These are phyloP conservation scores for Hormaphis cornu DNA, from an alignment of 1,140 invertebrate species.

Conservation along the genomic window DNA sequence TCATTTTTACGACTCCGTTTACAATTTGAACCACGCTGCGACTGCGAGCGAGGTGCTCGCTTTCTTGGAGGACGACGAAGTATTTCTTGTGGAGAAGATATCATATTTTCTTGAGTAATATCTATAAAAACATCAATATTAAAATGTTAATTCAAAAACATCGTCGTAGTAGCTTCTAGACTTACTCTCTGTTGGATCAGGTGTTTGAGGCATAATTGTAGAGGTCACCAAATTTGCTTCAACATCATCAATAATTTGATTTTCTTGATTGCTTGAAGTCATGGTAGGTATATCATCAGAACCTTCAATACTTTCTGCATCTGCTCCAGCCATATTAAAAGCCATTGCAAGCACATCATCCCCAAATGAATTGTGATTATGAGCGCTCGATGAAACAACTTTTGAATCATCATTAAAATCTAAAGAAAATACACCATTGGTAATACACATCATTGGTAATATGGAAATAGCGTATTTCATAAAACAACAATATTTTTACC, in stretches of 20 bases:
- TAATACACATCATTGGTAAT: too few species aligned
- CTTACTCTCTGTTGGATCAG: conserved; percentile 14
- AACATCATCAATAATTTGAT: conserved; percentile 19
- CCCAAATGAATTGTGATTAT: conserved; percentile 59
- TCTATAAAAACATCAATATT: not conserved
- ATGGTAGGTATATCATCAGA: conserved; percentile 35
- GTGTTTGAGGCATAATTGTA: conserved; percentile 33
- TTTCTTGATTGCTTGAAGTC: not conserved
- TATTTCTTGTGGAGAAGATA: conserved; percentile 32
- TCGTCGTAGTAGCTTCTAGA: not conserved
- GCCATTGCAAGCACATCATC: conserved; percentile 83
- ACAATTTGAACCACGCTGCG: not conserved
- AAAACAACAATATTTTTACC: not conserved
- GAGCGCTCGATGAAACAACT: conserved; percentile 38
- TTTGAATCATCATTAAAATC: conserved; percentile 20
- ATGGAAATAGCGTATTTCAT: not conserved
- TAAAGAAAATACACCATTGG: too few species aligned
- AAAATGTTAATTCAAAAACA: not conserved
- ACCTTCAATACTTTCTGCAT: conserved; percentile 31
- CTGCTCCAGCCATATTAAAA: conserved; percentile 60
- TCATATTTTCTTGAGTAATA: conserved; percentile 33
- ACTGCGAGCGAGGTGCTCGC: conserved; percentile 13
- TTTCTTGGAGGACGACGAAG: conserved; percentile 31
- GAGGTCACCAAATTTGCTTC: conserved; percentile 34
- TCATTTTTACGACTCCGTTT: conserved; percentile 16